phyloP scores from a whole-genome alignment of 2,888 invertebrate species.

The Spisula solida region DNA sequence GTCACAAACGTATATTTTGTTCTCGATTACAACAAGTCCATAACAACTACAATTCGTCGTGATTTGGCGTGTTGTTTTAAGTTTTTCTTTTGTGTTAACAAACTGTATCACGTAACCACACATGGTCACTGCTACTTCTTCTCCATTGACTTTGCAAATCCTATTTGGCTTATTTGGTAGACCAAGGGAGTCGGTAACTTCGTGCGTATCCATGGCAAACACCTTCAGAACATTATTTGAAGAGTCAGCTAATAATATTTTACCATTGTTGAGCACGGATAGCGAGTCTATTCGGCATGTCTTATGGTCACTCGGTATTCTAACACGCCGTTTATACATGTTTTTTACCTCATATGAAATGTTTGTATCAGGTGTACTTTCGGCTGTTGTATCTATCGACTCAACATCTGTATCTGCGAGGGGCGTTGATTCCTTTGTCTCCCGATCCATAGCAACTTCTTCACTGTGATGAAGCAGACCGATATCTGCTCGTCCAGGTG shows the following conservation, averaged over 20 bases:
- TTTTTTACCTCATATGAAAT: not conserved
- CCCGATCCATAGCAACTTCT: not conserved
- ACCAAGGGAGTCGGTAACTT: not conserved
- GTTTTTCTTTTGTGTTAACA: not conserved
- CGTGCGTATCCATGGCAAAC: not conserved
- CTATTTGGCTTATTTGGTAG: not conserved
- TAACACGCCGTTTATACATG: not conserved
- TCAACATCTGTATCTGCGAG: not conserved
- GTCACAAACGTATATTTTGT: conserved; percentile 7
- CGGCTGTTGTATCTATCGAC: not conserved
- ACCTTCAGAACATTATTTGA: not conserved
- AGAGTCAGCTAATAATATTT: not conserved
- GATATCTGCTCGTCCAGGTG: no score
- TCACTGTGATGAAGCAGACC: not conserved
- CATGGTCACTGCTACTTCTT: not conserved
- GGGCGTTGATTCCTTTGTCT: not conserved
- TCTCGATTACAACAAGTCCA: not conserved
- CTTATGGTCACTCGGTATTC: not conserved
- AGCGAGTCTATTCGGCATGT: not conserved
- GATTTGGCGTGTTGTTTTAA: not conserved
- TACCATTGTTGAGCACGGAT: not conserved
- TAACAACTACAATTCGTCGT: not conserved
- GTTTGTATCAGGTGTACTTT: not conserved
- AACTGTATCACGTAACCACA: not conserved
- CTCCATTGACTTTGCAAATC: not conserved